These are phyloP conservation scores for Daktulosphaira vitifoliae DNA, from an alignment of 1,140 invertebrate genomes.

Conservation along the genomic window DNA sequence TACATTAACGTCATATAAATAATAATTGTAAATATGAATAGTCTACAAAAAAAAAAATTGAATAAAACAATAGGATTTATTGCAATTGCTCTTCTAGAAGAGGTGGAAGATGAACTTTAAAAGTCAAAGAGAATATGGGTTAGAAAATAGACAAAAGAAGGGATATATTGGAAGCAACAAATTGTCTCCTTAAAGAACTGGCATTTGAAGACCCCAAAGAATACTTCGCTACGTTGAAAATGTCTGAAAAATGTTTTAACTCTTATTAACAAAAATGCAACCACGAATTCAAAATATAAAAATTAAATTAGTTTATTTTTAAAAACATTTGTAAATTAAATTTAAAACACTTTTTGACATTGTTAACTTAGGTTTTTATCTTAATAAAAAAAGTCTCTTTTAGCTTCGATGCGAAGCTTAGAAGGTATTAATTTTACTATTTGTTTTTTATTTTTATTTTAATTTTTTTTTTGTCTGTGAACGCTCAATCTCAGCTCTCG, in stretches of 20 bases:
- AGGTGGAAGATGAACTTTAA: constrained; percentile 4
- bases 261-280: not conserved
- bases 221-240: constrained; percentile 1
- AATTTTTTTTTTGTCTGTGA: too few relatives aligned
- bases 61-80: constrained; percentile 17
- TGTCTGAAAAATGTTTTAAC: not conserved
- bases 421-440: too few relatives aligned
- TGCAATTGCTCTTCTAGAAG: constrained; percentile 7
- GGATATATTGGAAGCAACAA: not conserved
- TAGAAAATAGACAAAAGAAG: constrained; percentile 3
- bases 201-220: constrained; percentile 10
- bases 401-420: too few relatives aligned
- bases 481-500: too few relatives aligned
- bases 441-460: too few relatives aligned
- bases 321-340: too few relatives aligned
- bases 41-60: constrained; percentile 6
- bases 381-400: too few relatives aligned
- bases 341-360: too few relatives aligned
- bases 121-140: constrained; percentile 8
- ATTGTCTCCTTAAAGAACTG: not conserved
- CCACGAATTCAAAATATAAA: constrained; percentile 8
- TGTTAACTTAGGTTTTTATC: too few relatives aligned
- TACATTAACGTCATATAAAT: too few relatives aligned
- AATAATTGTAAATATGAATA: constrained; percentile 1
- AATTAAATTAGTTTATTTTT: too few relatives aligned